Conservation (phyloP, 2,113 vertebrate species). For the Agapornis roseicollis region DNA sequence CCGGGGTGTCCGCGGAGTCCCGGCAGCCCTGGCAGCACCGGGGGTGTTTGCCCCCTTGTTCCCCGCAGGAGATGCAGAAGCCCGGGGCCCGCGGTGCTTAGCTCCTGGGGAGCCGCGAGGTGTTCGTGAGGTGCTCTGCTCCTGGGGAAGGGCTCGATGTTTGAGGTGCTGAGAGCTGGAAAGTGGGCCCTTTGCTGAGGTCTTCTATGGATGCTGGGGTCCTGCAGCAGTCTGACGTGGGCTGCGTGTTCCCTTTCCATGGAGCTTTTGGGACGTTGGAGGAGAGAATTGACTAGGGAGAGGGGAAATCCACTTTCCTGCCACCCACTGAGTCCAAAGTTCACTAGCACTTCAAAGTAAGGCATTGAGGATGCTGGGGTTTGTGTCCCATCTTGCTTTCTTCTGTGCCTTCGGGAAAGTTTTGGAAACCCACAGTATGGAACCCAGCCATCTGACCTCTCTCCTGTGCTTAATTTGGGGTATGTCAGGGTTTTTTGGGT, state of each 20-base stretch:
- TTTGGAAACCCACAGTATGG: not conserved
- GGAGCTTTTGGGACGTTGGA: not conserved
- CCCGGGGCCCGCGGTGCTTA: not conserved
- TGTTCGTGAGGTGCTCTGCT: not conserved
- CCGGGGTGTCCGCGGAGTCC: not conserved
- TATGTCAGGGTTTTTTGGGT: not conserved
- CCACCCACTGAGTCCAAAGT: not conserved
- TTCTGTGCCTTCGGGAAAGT: not conserved
- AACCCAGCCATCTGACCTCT: not conserved
- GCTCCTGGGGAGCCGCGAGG: not conserved
- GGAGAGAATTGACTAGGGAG: not conserved
- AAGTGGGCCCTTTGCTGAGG: not conserved
- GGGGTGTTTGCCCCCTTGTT: not conserved
- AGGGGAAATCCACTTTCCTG: not conserved
- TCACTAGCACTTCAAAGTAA: accelerated
- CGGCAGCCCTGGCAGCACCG: not conserved
- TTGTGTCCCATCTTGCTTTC: not conserved
- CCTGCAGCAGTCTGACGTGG: not conserved
- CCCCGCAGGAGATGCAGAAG: not conserved
- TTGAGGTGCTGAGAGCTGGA: not conserved
- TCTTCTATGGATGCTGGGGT: not conserved
- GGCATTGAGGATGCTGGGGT: not conserved
- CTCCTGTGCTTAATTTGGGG: not conserved
- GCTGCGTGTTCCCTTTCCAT: accelerated
- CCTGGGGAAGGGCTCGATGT: not conserved